A percentile compares a stretch with the other conserved stretches of the same genome.
These are phyloP conservation scores for Cerastis leucographa DNA, from an alignment of 2,888 invertebrate genomes.

Conservation along the genomic window DNA sequence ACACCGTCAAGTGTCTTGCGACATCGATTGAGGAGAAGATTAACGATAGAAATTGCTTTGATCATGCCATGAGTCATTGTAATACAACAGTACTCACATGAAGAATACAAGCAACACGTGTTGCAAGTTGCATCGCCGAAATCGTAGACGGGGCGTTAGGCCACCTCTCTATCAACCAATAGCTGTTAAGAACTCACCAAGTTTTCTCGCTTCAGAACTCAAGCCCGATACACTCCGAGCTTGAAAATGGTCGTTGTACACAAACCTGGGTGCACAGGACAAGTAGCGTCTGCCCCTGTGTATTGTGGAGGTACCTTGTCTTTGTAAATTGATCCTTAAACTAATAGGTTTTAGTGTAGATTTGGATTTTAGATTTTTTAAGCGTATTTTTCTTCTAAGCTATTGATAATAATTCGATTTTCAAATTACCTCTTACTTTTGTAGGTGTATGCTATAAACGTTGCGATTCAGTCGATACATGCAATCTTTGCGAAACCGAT, in stretches of 20 bases:
- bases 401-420: background rate
- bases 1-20: background rate
- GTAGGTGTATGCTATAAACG: slow-evolving; percentile 78
- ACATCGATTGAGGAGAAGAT: background rate
- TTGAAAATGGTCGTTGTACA: slow-evolving; percentile 86
- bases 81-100: background rate
- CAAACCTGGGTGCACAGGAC: slow-evolving; percentile 76
- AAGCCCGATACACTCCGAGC: slow-evolving; percentile 70
- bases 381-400: background rate
- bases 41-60: background rate
- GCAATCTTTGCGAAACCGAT: slow-evolving; percentile 26
- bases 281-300: slow-evolving; percentile 74
- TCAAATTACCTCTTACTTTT: slow-evolving; percentile 58
- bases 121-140: background rate
- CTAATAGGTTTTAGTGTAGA: slow-evolving; percentile 12
- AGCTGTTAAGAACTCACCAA: slow-evolving; percentile 81
- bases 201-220: slow-evolving; percentile 84
- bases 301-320: slow-evolving; percentile 79
- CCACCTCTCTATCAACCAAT: background rate
- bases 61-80: background rate
- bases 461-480: slow-evolving; percentile 59
- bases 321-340: slow-evolving; percentile 39
- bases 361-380: slow-evolving; percentile 22
- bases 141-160: background rate
- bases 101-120: background rate